These are phyloP conservation scores for Eristalinus sepulchralis DNA, from an alignment of 2,888 invertebrate species.

Conservation along the genomic window DNA sequence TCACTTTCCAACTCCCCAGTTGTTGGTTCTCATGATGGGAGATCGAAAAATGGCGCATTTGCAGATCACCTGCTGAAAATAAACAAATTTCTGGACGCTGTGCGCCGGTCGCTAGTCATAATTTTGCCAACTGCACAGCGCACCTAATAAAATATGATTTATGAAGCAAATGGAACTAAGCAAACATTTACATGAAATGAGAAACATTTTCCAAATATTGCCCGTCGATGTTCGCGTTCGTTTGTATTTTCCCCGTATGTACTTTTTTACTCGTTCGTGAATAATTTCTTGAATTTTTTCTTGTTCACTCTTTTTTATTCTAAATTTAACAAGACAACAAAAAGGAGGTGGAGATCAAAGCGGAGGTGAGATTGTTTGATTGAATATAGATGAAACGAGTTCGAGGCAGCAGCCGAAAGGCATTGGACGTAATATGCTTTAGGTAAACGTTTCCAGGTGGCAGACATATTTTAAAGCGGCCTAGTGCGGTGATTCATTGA, in stretches of 20 bases:
- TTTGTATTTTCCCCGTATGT: not conserved
- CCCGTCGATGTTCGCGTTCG: not conserved
- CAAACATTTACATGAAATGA: conserved; percentile 56
- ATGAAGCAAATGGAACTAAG: conserved; percentile 41
- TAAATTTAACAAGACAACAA: not conserved
- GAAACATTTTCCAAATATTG: conserved; percentile 50
- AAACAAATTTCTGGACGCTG: conserved; percentile 35
- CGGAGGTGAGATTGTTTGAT: not conserved
- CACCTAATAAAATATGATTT: conserved; percentile 64
- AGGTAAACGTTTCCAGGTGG: not conserved
- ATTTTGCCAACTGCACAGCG: conserved; percentile 10
- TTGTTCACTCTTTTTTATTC: not conserved
- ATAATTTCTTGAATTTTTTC: not conserved
- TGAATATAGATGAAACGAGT: conserved; percentile 19
- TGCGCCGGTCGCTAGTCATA: conserved; percentile 10
- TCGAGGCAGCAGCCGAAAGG: not conserved
- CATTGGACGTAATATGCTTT: not conserved
- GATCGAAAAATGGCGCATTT: conserved; percentile 12
- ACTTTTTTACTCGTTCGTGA: not conserved
- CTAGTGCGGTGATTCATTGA: not conserved
- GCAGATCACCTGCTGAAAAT: conserved; percentile 51
- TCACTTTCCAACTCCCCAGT: not conserved
- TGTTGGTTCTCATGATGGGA: not conserved
- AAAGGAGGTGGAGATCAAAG: conserved; percentile 39
- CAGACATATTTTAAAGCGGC: not conserved